Evolutionary conservation across 2,888 invertebrate species (phyloP).

Genomic region (Synanthedon tipuliformis): DNA sequence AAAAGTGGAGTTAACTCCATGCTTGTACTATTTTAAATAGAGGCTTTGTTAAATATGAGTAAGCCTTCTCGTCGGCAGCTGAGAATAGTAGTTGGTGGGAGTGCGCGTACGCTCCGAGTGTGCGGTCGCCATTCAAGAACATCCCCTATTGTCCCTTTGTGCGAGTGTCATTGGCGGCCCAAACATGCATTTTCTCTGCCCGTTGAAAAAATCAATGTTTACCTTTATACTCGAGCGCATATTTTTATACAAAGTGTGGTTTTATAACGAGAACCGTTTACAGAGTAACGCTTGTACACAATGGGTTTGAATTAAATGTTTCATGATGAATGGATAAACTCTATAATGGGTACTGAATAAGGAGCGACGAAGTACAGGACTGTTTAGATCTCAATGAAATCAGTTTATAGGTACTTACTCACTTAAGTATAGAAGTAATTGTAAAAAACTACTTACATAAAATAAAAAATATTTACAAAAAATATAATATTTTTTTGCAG

Average conservation of each 20-base stretch:
- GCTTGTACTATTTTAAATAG: too few relatives aligned
- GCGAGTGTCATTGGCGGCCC: conserved; percentile 54
- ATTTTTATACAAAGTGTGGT: conserved; percentile 66
- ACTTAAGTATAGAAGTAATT: too few relatives aligned
- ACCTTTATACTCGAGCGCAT: conserved; percentile 66
- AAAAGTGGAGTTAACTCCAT: too few relatives aligned
- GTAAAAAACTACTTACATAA: too few relatives aligned
- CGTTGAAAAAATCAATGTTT: conserved; percentile 63
- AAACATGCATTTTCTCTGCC: conserved; percentile 61
- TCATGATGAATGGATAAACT: conserved; percentile 43
- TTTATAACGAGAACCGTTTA: conserved; percentile 63
- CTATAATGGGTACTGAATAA: conserved; percentile 4
- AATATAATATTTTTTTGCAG: too few relatives aligned
- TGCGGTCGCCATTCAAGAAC: conserved; percentile 64
- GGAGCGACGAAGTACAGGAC: conserved; percentile 22
- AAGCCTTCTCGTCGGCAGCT: neutral
- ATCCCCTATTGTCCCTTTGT: conserved; percentile 59
- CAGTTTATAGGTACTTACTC: too few relatives aligned
- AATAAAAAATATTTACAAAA: too few relatives aligned
- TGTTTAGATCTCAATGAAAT: neutral
- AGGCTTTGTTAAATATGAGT: too few relatives aligned
- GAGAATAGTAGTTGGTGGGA: neutral
- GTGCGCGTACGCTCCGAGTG: conserved; percentile 44
- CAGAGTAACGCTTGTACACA: conserved; percentile 67
- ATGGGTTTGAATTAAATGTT: conserved; percentile 57